Evolutionary conservation across 2,797 vertebrate genomes (phyloP), one percentile per base, ranked within the genome.

Genomic region (Gephyroberyx darwinii): DNA sequence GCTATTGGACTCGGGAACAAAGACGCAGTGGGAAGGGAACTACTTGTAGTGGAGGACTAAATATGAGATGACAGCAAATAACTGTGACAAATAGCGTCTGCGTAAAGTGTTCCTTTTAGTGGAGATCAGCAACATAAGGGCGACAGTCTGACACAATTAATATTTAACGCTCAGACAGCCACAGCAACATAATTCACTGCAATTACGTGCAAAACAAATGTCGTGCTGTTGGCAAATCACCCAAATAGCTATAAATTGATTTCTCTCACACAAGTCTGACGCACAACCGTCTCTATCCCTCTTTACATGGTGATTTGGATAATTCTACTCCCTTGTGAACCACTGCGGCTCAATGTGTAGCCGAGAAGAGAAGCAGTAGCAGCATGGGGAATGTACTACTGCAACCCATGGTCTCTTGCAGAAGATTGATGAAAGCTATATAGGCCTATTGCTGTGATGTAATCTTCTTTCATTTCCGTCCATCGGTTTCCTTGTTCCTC

Each of bases 121-220:
- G 71, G 51, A 69, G 85, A 84, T 83, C 82, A 69, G 83, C 74
- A 86, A 70, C 86, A 89, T 80, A 83, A 74, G 79, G 81, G 65
- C 61, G 5, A 72, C 77, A 71, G 82, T 86, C 72, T 82, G 79
- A 86, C 72, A 65, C 75, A 61, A 84, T 90, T 86, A 84, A 91
- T 90, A 86, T 86, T 85, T 82, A 78, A 89, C 77, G 80, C 82
- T 79, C 81, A 75, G 74, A 80, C 75, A 70, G 59, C 84, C 71
- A 55, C 65, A 35, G 71, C 64, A 65, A 61, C 76, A 71, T 78
- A 77, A 86, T 80, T 89, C 69, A 75, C 51, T 16, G 58, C 69
- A 83, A 74, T 90, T 86, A 83, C 58, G 78, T 8, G 51, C 63
- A 78, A 60, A 74, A 83, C n/a, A 31, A 83, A 82, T 64, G 59